These are phyloP conservation scores for Philopotamus ludificatus DNA, from an alignment of 1,140 invertebrate genomes.

Conservation along the genomic window DNA sequence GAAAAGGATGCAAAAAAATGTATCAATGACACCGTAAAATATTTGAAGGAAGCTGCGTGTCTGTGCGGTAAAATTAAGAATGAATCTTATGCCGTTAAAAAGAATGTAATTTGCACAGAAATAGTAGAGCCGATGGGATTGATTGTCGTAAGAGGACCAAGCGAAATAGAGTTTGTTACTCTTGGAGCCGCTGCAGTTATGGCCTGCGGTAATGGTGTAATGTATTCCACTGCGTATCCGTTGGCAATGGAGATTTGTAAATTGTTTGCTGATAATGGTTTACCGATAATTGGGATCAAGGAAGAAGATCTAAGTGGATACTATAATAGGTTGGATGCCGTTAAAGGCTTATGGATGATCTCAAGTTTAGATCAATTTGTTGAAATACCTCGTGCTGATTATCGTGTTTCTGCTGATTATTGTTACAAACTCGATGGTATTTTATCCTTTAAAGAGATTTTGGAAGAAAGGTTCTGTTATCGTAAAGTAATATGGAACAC, in stretches of 20 bases:
- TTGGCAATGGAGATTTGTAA: slow-evolving; percentile 25
- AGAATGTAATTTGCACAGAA: slow-evolving; percentile 23
- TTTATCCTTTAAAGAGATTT: slow-evolving; percentile 4
- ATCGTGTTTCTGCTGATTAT: background rate
- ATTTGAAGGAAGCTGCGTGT: background rate
- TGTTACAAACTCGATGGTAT: background rate
- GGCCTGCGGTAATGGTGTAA: slow-evolving; percentile 33
- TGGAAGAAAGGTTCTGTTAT: slow-evolving; percentile 4
- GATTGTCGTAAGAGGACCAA: slow-evolving; percentile 3
- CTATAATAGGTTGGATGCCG: background rate
- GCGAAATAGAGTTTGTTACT: background rate
- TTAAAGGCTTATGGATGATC: background rate
- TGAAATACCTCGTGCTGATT: background rate
- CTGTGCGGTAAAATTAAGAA: slow-evolving; percentile 17
- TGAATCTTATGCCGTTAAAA: slow-evolving; percentile 11
- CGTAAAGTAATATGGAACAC: slow-evolving; percentile 35
- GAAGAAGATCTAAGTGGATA: background rate
- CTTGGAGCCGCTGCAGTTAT: slow-evolving; percentile 5
- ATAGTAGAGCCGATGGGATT: slow-evolving; percentile 27
- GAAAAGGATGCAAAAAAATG: background rate
- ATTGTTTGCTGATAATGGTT: slow-evolving; percentile 18
- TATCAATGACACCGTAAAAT: background rate
- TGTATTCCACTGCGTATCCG: slow-evolving; percentile 7
- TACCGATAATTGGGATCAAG: slow-evolving; percentile 19
- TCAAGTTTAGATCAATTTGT: background rate